A percentile compares a stretch with the other conserved stretches of the same genome.
These are phyloP conservation scores for Coregonus ussuriensis DNA, from an alignment of 2,797 vertebrate genomes.

Conservation along the genomic window DNA sequence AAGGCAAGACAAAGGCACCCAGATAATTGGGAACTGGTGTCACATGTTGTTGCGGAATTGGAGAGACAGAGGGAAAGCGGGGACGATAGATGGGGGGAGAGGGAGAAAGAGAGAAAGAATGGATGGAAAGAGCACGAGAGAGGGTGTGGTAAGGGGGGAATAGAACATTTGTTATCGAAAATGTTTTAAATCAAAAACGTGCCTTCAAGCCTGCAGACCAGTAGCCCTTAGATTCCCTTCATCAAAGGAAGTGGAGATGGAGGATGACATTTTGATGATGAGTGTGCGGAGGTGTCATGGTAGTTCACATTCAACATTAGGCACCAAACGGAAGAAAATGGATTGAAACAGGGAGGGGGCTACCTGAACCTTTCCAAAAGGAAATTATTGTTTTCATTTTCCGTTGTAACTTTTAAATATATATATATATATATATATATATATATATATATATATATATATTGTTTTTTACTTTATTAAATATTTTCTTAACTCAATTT, in stretches of 20 bases:
- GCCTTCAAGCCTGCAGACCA: slow-evolving; percentile 3
- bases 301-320: too few relatives aligned
- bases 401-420: too few relatives aligned
- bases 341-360: too few relatives aligned
- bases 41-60: slow-evolving; percentile 1
- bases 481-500: too few relatives aligned
- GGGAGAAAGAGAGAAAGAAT: not conserved
- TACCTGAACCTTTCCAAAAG: too few relatives aligned
- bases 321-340: too few relatives aligned
- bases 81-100: not conserved
- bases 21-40: slow-evolving; percentile 11
- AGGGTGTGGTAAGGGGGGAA: not conserved
- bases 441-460: too few relatives aligned
- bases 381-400: too few relatives aligned
- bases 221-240: slow-evolving; percentile 6
- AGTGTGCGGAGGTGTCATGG: too few relatives aligned
- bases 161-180: not conserved
- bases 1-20: not conserved
- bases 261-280: not conserved
- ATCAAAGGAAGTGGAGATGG: slow-evolving; percentile 7
- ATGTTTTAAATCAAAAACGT: not conserved
- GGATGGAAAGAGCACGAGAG: not conserved
- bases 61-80: not conserved
- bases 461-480: too few relatives aligned
- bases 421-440: too few relatives aligned